Percentiles rank a stretch among this genome's conserved stretches.
Evolutionary conservation across 2,888 invertebrate genomes (phyloP).

Genomic region (Sinohyriopsis cumingii): DNA sequence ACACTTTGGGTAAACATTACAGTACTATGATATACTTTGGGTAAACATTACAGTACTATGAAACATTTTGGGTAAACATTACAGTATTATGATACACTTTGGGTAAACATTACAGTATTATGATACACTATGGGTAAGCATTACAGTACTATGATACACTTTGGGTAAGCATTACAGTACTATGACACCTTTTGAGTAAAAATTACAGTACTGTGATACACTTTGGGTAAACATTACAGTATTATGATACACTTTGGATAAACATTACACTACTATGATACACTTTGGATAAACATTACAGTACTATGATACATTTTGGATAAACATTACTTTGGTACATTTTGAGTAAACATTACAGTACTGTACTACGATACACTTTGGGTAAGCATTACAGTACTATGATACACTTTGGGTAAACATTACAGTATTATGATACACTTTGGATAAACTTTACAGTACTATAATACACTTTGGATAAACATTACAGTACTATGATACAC

Average conservation of each 20-base stretch:
- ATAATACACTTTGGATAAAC: conserved; percentile 85
- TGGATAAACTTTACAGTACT: conserved; percentile 75
- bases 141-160: conserved; percentile 88
- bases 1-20: conserved; percentile 80
- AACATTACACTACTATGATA: conserved; percentile 83
- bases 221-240: conserved; percentile 76
- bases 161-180: conserved; percentile 73
- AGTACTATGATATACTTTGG: conserved; percentile 92
- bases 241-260: too few relatives aligned
- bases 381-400: conserved; percentile 78
- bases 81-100: conserved; percentile 91
- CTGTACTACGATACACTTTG: conserved; percentile 90
- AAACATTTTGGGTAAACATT: conserved; percentile 82
- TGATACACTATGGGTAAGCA: conserved; percentile 85
- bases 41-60: conserved; percentile 80
- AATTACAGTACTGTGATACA: conserved; percentile 84
- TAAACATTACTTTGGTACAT: conserved; percentile 90
- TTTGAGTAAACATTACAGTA: conserved; percentile 76
- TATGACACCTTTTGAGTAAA: too few relatives aligned
- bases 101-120: conserved; percentile 78
- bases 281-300: conserved; percentile 79
- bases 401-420: conserved; percentile 83
- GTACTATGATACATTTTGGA: too few relatives aligned
- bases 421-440: too few relatives aligned
- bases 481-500: conserved; percentile 84